A percentile compares a stretch with the other conserved stretches of the same genome.
These are phyloP conservation scores for Pipra filicauda DNA, from an alignment of 2,113 vertebrate genomes.

Conservation along the genomic window DNA sequence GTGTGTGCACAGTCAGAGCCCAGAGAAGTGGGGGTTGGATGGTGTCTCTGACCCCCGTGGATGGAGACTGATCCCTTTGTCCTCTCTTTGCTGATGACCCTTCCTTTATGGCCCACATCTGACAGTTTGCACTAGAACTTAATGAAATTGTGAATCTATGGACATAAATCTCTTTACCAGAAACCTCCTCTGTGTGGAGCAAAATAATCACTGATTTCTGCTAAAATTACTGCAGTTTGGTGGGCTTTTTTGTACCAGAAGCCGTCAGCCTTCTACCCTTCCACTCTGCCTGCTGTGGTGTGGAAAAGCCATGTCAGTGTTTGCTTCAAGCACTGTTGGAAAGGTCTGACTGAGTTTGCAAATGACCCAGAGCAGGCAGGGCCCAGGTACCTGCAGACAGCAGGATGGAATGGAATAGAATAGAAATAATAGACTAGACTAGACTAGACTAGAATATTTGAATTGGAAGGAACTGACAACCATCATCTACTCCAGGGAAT, in stretches of 20 bases:
- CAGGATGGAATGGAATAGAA: neutral
- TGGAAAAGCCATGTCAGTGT: rapidly evolving
- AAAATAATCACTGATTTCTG: neutral
- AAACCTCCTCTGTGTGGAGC: neutral
- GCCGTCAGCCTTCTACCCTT: neutral
- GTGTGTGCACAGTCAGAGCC: neutral
- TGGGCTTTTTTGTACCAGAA: neutral
- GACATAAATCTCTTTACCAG: neutral
- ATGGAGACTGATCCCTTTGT: neutral
- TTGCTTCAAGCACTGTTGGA: neutral
- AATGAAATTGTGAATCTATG: neutral
- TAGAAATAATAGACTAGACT: neutral
- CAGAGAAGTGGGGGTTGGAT: neutral
- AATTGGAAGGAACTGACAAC: neutral
- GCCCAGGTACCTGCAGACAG: neutral
- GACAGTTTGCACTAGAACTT: neutral
- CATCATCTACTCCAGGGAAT: neutral
- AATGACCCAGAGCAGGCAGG: neutral
- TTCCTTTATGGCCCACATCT: rapidly evolving
- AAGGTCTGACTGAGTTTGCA: neutral
- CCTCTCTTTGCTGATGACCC: neutral
- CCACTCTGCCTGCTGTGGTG: neutral
- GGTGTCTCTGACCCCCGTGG: neutral
- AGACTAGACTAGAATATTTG: neutral
- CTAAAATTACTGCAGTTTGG: neutral